phyloP scores from a whole-genome alignment of 2,113 vertebrate genomes.

The Brienomyrus longianalis region DNA sequence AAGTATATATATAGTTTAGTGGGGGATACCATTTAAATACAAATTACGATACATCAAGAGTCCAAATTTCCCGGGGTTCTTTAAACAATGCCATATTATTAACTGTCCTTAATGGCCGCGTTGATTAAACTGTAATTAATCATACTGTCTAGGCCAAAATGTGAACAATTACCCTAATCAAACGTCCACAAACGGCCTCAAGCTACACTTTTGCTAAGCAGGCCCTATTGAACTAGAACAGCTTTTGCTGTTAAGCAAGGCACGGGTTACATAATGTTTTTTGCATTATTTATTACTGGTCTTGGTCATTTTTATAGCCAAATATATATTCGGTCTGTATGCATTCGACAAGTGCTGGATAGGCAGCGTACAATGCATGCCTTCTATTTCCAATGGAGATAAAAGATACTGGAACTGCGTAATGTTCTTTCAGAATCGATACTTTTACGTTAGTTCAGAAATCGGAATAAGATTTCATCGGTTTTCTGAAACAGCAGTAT shows the following conservation, averaged over 20 bases:
- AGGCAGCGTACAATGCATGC: neutral
- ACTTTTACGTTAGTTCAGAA: neutral
- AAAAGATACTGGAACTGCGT: neutral
- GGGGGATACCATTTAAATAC: slow-evolving; percentile 10
- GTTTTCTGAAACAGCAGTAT: neutral
- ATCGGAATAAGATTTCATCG: neutral
- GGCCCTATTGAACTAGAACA: slow-evolving; percentile 34
- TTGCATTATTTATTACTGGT: slow-evolving; percentile 22
- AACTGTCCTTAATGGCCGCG: slow-evolving; percentile 67
- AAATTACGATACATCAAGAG: slow-evolving; percentile 9
- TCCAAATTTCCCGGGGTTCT: slow-evolving; percentile 27
- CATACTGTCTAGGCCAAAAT: slow-evolving; percentile 71
- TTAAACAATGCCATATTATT: slow-evolving; percentile 45
- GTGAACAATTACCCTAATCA: slow-evolving; percentile 77
- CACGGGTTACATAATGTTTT: slow-evolving; percentile 25
- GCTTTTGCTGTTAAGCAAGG: slow-evolving; percentile 37
- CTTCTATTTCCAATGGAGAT: neutral
- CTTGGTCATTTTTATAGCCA: neutral
- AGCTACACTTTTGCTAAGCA: slow-evolving; percentile 51
- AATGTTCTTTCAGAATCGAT: neutral
- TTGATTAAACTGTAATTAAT: slow-evolving; percentile 87
- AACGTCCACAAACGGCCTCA: slow-evolving; percentile 66
- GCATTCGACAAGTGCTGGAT: neutral
- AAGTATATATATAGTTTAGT: neutral
- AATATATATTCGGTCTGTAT: neutral